These are phyloP conservation scores for Drosophila percnosoma DNA, from an alignment of 2,888 invertebrate species.

Conservation along the genomic window DNA sequence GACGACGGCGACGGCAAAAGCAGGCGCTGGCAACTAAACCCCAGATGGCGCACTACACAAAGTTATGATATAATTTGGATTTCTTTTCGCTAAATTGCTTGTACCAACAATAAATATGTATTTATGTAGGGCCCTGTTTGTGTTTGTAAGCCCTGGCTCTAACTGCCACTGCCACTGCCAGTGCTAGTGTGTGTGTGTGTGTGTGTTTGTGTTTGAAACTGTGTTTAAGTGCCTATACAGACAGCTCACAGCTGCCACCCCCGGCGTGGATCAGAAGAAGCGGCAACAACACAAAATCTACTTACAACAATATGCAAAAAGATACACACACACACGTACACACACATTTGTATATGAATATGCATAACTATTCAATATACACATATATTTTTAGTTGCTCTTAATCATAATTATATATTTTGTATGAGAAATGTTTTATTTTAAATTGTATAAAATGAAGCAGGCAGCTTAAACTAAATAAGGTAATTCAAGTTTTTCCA, in stretches of 20 bases:
- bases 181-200: constrained; percentile 10
- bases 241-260: constrained; percentile 39
- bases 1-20: constrained; percentile 30
- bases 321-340: neutral
- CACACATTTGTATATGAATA: neutral
- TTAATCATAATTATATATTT: neutral
- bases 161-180: neutral
- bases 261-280: constrained; percentile 36
- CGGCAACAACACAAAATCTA: constrained; percentile 28
- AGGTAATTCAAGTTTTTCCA: neutral
- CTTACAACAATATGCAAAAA: constrained; percentile 13
- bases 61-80: constrained; percentile 81
- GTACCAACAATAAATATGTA: constrained; percentile 80
- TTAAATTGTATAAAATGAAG: neutral
- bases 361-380: neutral
- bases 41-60: constrained; percentile 84
- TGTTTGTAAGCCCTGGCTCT: constrained; percentile 43
- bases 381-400: neutral
- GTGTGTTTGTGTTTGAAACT: constrained; percentile 49
- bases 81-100: constrained; percentile 81
- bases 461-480: neutral
- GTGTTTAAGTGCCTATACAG: constrained; percentile 58
- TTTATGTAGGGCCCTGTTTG: constrained; percentile 65
- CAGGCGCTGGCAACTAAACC: constrained; percentile 81
- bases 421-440: neutral